phyloP scores from a whole-genome alignment of 1,140 invertebrate species.

The Polypedilum vanderplanki region DNA sequence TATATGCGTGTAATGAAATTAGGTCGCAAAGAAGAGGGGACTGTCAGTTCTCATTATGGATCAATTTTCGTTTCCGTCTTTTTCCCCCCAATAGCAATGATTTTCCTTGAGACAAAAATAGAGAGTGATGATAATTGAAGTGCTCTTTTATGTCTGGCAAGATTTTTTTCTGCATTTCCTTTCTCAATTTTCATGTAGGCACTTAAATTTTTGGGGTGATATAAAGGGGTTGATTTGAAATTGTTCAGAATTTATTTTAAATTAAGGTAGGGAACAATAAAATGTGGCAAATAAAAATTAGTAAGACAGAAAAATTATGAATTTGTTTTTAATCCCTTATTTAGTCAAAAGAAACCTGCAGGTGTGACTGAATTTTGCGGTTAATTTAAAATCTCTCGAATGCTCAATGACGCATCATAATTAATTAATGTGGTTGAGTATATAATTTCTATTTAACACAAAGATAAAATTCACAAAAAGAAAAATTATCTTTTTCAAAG shows the following conservation, averaged over 20 bases:
- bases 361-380: not conserved
- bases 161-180: not conserved
- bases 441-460: not conserved
- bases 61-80: not conserved
- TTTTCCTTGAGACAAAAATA: not conserved
- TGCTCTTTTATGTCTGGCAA: not conserved
- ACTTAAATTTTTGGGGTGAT: no score
- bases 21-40: conserved; percentile 16
- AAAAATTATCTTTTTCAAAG: not conserved
- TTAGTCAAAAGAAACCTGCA: not conserved
- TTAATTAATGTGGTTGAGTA: not conserved
- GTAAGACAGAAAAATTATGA: not conserved
- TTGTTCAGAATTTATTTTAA: not conserved
- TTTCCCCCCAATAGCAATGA: not conserved
- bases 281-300: conserved; percentile 1
- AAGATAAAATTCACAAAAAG: not conserved
- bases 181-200: no score
- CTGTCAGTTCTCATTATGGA: conserved; percentile 15
- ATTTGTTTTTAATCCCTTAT: no score
- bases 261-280: not conserved
- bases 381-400: no score
- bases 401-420: not conserved
- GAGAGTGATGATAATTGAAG: not conserved
- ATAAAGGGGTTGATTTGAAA: not conserved
- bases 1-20: not conserved